phyloP scores from a whole-genome alignment of 2,888 invertebrate genomes.

The Bellardia bayeri region DNA sequence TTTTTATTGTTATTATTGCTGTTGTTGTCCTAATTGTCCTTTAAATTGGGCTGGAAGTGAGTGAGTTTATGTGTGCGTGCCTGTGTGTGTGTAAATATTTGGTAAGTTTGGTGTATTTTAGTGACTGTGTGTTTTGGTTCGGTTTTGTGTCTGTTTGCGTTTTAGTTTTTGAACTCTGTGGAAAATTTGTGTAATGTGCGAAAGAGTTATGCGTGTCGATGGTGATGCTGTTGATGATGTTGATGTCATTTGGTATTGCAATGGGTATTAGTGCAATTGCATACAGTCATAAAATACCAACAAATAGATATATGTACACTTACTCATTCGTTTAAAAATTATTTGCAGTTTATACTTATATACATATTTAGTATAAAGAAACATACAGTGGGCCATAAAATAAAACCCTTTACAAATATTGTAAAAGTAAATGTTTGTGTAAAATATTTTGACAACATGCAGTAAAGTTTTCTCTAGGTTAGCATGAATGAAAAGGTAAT shows the following conservation, averaged over 20 bases:
- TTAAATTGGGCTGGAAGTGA: not conserved
- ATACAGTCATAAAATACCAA: not conserved
- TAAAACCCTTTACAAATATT: not conserved
- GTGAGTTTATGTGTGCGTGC: not conserved
- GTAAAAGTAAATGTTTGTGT: too few species aligned
- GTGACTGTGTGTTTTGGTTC: not conserved
- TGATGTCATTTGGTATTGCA: slow-evolving; percentile 25
- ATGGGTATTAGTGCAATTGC: not conserved
- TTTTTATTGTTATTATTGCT: not conserved
- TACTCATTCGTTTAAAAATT: not conserved
- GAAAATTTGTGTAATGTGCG: slow-evolving; percentile 14
- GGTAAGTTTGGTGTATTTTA: not conserved
- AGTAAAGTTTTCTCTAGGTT: too few species aligned
- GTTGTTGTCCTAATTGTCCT: not conserved
- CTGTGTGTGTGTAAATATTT: too few species aligned
- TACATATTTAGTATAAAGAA: not conserved
- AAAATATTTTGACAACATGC: too few species aligned
- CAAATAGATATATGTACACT: not conserved
- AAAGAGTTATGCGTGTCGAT: slow-evolving; percentile 29
- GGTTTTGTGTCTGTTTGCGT: not conserved
- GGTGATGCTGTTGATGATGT: not conserved
- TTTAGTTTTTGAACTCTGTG: slow-evolving; percentile 11
- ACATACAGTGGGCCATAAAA: not conserved
- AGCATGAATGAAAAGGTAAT: too few species aligned
- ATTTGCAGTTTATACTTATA: too few species aligned